Conservation (phyloP, 2,113 vertebrate species). For the Jaculus jaculus region DNA sequence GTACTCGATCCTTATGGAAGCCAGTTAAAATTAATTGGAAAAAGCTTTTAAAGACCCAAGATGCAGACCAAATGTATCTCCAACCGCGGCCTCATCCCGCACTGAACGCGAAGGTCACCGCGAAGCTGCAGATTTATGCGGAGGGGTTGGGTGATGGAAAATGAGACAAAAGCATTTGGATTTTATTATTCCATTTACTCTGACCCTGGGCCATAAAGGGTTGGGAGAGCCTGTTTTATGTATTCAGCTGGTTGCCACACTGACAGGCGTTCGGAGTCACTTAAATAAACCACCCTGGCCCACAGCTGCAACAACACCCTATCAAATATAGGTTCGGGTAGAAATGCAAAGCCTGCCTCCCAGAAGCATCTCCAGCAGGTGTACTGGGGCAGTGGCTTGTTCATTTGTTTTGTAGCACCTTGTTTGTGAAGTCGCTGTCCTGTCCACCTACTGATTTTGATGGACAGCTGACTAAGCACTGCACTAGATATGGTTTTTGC, state of each 20-base stretch:
- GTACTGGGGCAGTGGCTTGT: slow-evolving; percentile 84
- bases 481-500: slow-evolving; percentile 17
- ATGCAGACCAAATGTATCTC: slow-evolving; percentile 88
- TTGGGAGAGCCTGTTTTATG: slow-evolving; percentile 99
- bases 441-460: slow-evolving; percentile 68
- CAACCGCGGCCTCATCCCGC: slow-evolving; percentile 85
- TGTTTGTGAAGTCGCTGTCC: slow-evolving; percentile 74
- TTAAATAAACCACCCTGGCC: slow-evolving; percentile 97
- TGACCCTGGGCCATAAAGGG: slow-evolving; percentile 97
- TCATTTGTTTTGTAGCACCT: slow-evolving; percentile 63
- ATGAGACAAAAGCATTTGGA: slow-evolving; percentile 99
- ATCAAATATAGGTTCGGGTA: slow-evolving; percentile 97
- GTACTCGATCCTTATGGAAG: slow-evolving; percentile 89
- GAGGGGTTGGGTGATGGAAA: slow-evolving; percentile 91
- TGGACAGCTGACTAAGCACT: slow-evolving; percentile 70
- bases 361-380: slow-evolving; percentile 95
- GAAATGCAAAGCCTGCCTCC: slow-evolving; percentile 89
- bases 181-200: slow-evolving; percentile 99
- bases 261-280: slow-evolving; percentile 98
- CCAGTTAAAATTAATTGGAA: slow-evolving; percentile 92
- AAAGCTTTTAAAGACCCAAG: slow-evolving; percentile 90
- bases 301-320: slow-evolving; percentile 98
- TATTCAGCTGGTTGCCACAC: slow-evolving; percentile 99
- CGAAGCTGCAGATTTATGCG: slow-evolving; percentile 95
- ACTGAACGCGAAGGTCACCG: slow-evolving; percentile 91